These are phyloP conservation scores for Neogale vison DNA, from an alignment of 2,113 vertebrate genomes.

Conservation along the genomic window DNA sequence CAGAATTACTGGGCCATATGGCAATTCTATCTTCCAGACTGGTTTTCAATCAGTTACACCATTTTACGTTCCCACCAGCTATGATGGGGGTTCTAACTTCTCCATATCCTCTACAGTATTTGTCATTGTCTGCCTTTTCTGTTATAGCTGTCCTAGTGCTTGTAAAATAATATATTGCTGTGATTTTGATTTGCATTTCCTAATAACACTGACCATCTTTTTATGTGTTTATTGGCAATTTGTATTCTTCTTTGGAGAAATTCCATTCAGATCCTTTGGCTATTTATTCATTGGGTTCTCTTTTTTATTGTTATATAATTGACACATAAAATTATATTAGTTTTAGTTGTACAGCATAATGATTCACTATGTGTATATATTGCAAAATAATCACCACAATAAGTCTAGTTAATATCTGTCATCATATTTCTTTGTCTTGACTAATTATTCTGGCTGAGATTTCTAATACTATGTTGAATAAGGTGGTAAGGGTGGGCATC, in stretches of 20 bases:
- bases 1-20: not conserved
- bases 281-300: not conserved
- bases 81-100: not conserved
- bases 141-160: not conserved
- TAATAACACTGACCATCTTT: not conserved
- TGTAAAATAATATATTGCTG: not conserved
- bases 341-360: not conserved
- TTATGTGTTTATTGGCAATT: not conserved
- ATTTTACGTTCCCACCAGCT: not conserved
- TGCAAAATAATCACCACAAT: not conserved
- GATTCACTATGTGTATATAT: not conserved
- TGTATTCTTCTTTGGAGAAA: not conserved
- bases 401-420: not conserved
- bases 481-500: not conserved
- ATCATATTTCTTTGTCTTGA: not conserved
- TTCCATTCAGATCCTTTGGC: not conserved
- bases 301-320: not conserved
- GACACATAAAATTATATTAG: not conserved
- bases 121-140: not conserved
- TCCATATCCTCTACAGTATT: not conserved
- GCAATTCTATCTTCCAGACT: not conserved
- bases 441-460: not conserved
- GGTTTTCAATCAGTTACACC: not conserved
- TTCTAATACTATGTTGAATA: not conserved
- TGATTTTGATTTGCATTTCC: not conserved